Conservation (phyloP, 1,140 invertebrate genomes). For the Triops cancriformis region DNA sequence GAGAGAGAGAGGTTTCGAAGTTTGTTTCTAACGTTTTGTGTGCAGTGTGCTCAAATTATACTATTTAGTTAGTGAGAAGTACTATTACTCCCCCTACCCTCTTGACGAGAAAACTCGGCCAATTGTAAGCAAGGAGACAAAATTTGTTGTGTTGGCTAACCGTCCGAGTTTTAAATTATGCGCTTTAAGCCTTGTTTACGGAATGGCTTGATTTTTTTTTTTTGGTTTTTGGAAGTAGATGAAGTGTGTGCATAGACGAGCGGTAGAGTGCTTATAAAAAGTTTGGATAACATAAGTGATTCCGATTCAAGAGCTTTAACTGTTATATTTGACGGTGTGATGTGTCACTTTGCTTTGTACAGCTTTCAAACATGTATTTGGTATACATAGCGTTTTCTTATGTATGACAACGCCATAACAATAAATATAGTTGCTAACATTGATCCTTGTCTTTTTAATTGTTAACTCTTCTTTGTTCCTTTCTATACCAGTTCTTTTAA, state of each 20-base stretch:
- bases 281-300: not conserved
- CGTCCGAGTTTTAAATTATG: not conserved
- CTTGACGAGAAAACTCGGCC: not conserved
- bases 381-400: not conserved
- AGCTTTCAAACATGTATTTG: not conserved
- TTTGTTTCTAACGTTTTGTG: not conserved
- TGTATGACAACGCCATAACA: constrained; percentile 10
- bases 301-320: constrained; percentile 10
- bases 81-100: not conserved
- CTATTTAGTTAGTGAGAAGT: constrained; percentile 1
- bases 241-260: not conserved
- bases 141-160: not conserved
- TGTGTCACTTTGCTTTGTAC: not conserved
- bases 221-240: not conserved
- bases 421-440: constrained; percentile 5
- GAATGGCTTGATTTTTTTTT: not conserved
- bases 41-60: constrained; percentile 9
- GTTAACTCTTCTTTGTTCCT: not conserved
- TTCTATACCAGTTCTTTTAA: not conserved
- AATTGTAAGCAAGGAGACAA: not conserved
- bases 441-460: not conserved
- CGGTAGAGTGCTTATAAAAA: constrained; percentile 7
- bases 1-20: not conserved
- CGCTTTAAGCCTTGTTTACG: not conserved
- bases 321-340: not conserved